Percentiles rank a stretch among this genome's conserved stretches.
Evolutionary conservation across 2,888 invertebrate genomes (phyloP).

Genomic region (Oxycera nigricornis): DNA sequence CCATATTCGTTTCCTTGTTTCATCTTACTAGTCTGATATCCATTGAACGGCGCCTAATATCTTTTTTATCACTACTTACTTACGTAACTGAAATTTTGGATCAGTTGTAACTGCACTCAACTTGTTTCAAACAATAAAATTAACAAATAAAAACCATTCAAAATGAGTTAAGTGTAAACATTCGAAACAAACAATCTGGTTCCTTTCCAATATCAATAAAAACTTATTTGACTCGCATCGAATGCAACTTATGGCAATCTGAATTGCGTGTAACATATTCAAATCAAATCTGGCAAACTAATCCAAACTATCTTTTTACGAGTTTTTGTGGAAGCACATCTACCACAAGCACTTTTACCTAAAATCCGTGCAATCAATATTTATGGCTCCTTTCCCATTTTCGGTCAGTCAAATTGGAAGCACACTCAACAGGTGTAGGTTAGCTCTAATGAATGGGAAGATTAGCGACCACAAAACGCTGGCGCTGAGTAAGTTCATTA

Average conservation of each 20-base stretch:
- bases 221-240: neutral
- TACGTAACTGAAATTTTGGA: no score
- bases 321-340: neutral
- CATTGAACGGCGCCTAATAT: no score
- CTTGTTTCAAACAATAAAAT: no score
- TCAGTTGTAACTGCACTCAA: no score
- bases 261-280: neutral
- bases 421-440: neutral
- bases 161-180: no score
- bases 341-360: neutral
- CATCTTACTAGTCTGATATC: no score
- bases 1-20: no score
- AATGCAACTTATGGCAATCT: neutral
- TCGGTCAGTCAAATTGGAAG: neutral
- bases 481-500: neutral
- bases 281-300: neutral
- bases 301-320: neutral
- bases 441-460: neutral
- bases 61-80: no score
- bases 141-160: no score
- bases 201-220: neutral
- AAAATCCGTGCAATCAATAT: neutral
- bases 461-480: neutral
- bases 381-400: neutral
- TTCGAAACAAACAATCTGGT: no score